A percentile compares a stretch with the other conserved stretches of the same genome.
These are phyloP conservation scores for Xiphias gladius DNA, from an alignment of 2,113 vertebrate species.

Conservation along the genomic window DNA sequence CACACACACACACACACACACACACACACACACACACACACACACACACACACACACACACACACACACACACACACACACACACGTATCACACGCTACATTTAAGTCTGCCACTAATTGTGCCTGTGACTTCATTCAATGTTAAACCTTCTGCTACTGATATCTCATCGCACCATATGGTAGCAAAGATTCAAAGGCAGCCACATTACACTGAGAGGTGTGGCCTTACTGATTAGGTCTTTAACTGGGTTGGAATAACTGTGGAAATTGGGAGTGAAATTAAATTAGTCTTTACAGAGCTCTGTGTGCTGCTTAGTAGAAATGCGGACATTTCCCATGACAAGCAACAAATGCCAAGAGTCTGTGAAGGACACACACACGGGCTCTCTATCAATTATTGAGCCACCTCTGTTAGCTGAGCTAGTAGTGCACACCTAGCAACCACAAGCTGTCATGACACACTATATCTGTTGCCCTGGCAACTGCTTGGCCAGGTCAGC, in stretches of 20 bases:
- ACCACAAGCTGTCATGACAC: conserved; percentile 74
- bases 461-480: conserved; percentile 70
- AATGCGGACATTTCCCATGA: background rate
- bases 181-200: background rate
- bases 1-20: too few species aligned
- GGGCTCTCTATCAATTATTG: conserved; percentile 77
- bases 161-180: conserved; percentile 34
- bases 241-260: conserved; percentile 38
- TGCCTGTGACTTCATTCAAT: conserved; percentile 57
- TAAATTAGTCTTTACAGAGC: conserved; percentile 22
- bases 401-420: conserved; percentile 72
- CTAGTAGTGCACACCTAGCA: conserved; percentile 77
- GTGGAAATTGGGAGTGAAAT: conserved; percentile 46
- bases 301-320: background rate
- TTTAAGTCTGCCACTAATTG: conserved; percentile 48
- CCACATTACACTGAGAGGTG: background rate
- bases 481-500: conserved; percentile 68
- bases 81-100: conserved; percentile 52
- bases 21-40: background rate
- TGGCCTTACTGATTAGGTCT: background rate
- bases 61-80: conserved; percentile 1
- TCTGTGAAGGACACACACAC: conserved; percentile 29
- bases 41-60: too few species aligned
- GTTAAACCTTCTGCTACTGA: conserved; percentile 58
- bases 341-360: conserved; percentile 25